Evolutionary conservation across 2,888 invertebrate species (phyloP).

Genomic region (Eilema caniola): DNA sequence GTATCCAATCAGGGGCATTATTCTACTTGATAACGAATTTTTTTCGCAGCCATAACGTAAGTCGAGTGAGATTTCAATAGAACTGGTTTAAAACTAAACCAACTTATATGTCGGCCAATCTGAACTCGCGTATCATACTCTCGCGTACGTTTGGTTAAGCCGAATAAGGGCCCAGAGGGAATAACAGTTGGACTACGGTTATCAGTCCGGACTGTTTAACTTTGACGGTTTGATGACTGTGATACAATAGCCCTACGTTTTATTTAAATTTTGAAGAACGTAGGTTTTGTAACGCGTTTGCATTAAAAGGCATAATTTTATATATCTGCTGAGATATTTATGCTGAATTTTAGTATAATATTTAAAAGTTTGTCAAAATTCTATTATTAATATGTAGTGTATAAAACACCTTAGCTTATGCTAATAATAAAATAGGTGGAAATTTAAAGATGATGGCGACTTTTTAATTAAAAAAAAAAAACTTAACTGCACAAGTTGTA

Average conservation of each 20-base stretch:
- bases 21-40: too few relatives aligned
- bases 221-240: slow-evolving; percentile 63
- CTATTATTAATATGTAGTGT: not conserved
- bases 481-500: not conserved
- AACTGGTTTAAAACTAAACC: too few relatives aligned
- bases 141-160: too few relatives aligned
- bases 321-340: slow-evolving; percentile 34
- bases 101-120: too few relatives aligned
- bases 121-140: too few relatives aligned
- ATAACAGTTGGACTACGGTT: slow-evolving; percentile 50
- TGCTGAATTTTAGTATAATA: too few relatives aligned
- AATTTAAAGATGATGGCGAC: not conserved
- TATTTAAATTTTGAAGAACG: slow-evolving; percentile 32
- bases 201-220: slow-evolving; percentile 56
- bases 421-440: not conserved
- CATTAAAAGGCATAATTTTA: slow-evolving; percentile 23
- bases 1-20: slow-evolving; percentile 50
- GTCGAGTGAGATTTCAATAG: too few relatives aligned
- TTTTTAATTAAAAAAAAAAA: not conserved
- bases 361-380: not conserved
- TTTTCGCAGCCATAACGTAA: too few relatives aligned
- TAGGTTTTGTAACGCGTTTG: slow-evolving; percentile 40
- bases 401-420: not conserved
- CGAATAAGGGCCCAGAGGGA: slow-evolving; percentile 30
- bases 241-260: slow-evolving; percentile 68